phyloP scores from a whole-genome alignment of 2,888 invertebrate genomes.

The Meta bourneti region DNA sequence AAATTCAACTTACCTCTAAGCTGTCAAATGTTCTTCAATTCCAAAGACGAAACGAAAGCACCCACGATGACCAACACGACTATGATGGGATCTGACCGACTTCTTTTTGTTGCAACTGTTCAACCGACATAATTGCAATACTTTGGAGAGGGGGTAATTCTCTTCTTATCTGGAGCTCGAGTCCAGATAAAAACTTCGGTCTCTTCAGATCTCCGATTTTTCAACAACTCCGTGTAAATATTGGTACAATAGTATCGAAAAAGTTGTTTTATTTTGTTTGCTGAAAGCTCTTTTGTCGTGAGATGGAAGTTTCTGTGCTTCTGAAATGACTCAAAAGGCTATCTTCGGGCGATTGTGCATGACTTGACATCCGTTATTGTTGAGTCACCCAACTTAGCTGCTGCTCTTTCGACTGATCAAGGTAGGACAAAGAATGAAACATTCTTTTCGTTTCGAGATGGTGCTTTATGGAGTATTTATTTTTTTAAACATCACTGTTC shows the following conservation, averaged over 20 bases:
- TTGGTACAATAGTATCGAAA: background rate
- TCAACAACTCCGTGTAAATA: slow-evolving; percentile 26
- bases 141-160: background rate
- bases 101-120: background rate
- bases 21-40: too few species aligned
- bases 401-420: too few species aligned
- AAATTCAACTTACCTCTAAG: too few species aligned
- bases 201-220: background rate
- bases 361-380: too few species aligned
- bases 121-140: background rate
- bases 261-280: background rate
- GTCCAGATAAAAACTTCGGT: slow-evolving; percentile 18
- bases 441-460: too few species aligned
- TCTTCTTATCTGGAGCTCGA: background rate
- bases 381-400: background rate
- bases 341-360: too few species aligned
- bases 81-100: too few species aligned
- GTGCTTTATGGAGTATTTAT: too few species aligned
- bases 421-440: too few species aligned
- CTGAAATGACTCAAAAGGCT: background rate
- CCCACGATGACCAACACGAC: too few species aligned
- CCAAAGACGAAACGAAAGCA: background rate
- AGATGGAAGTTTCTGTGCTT: background rate
- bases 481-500: too few species aligned
- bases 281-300: background rate